Evolutionary conservation across 2,797 vertebrate species (phyloP).

Genomic region (Calcarius lapponicus): DNA sequence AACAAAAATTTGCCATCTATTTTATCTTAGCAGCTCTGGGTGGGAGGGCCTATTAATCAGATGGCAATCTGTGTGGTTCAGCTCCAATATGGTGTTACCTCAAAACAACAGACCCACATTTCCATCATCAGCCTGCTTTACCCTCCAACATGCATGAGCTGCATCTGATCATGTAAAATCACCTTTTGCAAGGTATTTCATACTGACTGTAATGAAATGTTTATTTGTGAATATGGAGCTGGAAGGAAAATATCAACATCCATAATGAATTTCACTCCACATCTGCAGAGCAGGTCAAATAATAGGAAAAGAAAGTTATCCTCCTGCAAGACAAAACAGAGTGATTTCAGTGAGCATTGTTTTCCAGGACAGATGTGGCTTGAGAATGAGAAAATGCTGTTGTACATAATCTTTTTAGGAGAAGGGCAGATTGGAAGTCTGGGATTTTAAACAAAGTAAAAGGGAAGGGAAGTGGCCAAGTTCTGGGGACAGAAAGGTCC

Average conservation of each 20-base stretch:
- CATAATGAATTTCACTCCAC: background rate
- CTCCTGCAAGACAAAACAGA: background rate
- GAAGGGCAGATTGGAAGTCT: background rate
- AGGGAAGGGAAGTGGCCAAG: background rate
- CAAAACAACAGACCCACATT: conserved; percentile 7
- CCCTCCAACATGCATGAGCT: background rate
- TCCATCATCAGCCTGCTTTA: background rate
- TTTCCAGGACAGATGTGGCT: background rate
- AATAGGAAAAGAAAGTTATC: background rate
- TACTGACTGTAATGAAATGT: background rate
- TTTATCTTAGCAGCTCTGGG: background rate
- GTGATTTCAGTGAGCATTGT: background rate
- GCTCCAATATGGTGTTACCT: background rate
- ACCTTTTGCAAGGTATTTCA: background rate
- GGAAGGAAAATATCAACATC: background rate
- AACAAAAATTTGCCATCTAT: conserved; percentile 11
- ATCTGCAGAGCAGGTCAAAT: background rate
- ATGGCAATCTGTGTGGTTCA: background rate
- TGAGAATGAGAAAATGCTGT: background rate
- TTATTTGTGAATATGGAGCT: background rate
- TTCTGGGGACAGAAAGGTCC: background rate
- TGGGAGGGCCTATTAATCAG: background rate
- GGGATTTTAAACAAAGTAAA: background rate
- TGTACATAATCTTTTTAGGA: background rate
- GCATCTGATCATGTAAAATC: background rate